Base-by-base conservation (phyloP, 1,140 invertebrate species). In the Drosophila nannoptera region DNA sequence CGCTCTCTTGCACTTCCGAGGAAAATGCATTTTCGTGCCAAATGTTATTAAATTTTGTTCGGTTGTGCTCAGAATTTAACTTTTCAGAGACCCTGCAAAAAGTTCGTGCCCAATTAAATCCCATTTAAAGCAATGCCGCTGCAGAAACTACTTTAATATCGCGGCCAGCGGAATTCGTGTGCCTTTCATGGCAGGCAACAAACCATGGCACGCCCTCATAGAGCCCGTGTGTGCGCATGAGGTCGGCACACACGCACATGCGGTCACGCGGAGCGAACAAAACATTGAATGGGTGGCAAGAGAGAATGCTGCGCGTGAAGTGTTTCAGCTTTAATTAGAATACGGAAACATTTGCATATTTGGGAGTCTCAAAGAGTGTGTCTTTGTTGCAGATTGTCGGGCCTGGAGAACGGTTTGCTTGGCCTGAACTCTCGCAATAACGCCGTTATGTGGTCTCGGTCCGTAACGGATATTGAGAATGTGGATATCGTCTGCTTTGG, bases 351-450 rank as follows among this genome's bases (percentile, higher is more conserved):
- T 35, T 52, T 56, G 22, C 22, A 22, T 22, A 22, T 22, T 22
- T 22, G 1, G 3, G 22, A 29, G 29, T 50, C 74, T 71, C 82
- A 82, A 77, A 81, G 77, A 43, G 63, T 55, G 50, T 56, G 7
- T 78, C 83, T 56, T 55, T 72, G 75, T 69, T 63, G 48, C 72
- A 94, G 94, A 78, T 91, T 97, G 66, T 94, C 95, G 32, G 95
- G 95, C 0, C 87, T 97, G 50, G 96, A 97, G 90, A 97, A 97
- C 87, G 94, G 94, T 0, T 89, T 97, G 35, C 91, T 97, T n/a
- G 94, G 95, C 0, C 93, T 95, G 16, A 92, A 92, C 31, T 95
- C 95, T 14, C 92, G 93, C 55, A 94, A 61, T 90, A 92, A 73
- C 91, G 91, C 69, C 78, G 91, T 82, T 45, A 90, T 75, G 80